Conservation (phyloP, 2,888 invertebrate genomes). For the Erannis defoliaria region DNA sequence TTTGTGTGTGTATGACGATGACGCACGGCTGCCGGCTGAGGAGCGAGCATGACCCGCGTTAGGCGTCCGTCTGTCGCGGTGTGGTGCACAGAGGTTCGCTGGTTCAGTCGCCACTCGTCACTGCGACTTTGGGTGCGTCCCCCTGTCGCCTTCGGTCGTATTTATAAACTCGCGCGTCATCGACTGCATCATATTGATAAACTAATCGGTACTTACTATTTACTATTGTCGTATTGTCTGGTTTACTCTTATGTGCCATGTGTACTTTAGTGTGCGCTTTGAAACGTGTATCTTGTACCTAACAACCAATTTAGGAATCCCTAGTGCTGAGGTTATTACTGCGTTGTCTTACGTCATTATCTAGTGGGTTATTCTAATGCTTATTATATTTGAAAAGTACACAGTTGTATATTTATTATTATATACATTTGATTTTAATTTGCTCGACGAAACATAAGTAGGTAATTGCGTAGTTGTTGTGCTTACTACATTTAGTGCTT, state of each 20-base stretch:
- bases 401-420: background rate
- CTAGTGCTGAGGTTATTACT: slow-evolving; percentile 23
- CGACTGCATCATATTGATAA: slow-evolving; percentile 67
- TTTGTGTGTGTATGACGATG: slow-evolving; percentile 68
- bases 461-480: too few relatives aligned
- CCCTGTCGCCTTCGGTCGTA: slow-evolving; percentile 77
- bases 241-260: slow-evolving; percentile 25
- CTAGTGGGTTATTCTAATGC: slow-evolving; percentile 35
- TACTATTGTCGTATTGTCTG: slow-evolving; percentile 40
- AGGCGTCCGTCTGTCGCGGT: slow-evolving; percentile 71
- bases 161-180: slow-evolving; percentile 80
- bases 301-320: slow-evolving; percentile 32
- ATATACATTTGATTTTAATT: background rate
- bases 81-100: slow-evolving; percentile 58
- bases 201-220: slow-evolving; percentile 62
- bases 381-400: background rate
- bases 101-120: slow-evolving; percentile 70
- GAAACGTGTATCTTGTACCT: slow-evolving; percentile 13
- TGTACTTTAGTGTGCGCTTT: slow-evolving; percentile 19
- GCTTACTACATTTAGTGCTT: background rate
- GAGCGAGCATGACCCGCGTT: slow-evolving; percentile 60
- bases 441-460: too few relatives aligned
- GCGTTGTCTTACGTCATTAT: slow-evolving; percentile 50
- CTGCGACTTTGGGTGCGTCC: slow-evolving; percentile 79
- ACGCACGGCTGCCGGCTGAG: slow-evolving; percentile 71